Percentiles rank a stretch among this genome's conserved stretches.
These are phyloP conservation scores for Microplitis mediator DNA, from an alignment of 1,140 invertebrate species.

Conservation along the genomic window DNA sequence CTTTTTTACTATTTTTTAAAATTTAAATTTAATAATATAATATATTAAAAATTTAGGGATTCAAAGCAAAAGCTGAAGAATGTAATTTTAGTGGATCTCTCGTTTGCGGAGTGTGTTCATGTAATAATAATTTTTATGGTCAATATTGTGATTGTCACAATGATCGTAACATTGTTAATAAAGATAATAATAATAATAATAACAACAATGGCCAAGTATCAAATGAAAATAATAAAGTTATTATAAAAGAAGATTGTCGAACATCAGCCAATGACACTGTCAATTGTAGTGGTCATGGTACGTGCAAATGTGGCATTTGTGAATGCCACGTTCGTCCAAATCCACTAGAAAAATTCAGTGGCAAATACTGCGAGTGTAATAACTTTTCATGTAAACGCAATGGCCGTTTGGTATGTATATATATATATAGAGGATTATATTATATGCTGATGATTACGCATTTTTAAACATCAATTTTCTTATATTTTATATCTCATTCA, in stretches of 20 bases:
- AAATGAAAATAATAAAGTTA: conserved; percentile 21
- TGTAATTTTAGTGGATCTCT: conserved; percentile 64
- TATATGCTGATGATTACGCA: too few species aligned
- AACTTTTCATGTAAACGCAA: conserved; percentile 69
- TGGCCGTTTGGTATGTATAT: neutral
- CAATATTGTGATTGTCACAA: conserved; percentile 73
- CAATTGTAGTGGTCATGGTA: conserved; percentile 65
- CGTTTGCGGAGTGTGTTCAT: conserved; percentile 78
- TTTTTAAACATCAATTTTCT: too few species aligned
- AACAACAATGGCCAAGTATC: neutral
- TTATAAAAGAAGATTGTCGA: conserved; percentile 2
- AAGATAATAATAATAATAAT: neutral
- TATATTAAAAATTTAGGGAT: conserved; percentile 35
- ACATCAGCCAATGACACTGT: conserved; percentile 49
- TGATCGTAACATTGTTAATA: conserved; percentile 8
- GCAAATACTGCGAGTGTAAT: conserved; percentile 77
- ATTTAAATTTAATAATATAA: conserved; percentile 22
- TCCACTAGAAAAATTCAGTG: conserved; percentile 60
- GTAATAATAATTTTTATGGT: conserved; percentile 69
- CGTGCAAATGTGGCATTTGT: conserved; percentile 71
- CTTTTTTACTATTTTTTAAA: neutral
- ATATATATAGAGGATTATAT: neutral
- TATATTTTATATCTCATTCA: too few species aligned
- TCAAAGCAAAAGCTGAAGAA: conserved; percentile 50
- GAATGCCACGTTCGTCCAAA: conserved; percentile 64